Conservation (phyloP, 2,888 invertebrate genomes). For the Schrankia costaestrigalis region DNA sequence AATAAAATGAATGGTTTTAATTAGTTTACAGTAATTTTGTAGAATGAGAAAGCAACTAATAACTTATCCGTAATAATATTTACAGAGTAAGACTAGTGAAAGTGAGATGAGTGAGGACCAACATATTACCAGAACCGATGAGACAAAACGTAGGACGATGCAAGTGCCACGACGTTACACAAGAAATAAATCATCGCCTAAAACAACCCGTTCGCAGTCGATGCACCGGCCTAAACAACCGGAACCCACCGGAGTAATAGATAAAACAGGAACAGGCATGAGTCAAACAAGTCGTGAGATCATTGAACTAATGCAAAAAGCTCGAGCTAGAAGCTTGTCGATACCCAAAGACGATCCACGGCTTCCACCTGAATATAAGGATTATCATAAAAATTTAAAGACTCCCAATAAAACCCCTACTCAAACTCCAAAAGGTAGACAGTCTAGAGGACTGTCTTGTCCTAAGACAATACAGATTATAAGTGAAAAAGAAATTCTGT, state of each 20-base stretch:
- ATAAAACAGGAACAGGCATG: constrained; percentile 65
- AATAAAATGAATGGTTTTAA: constrained; percentile 39
- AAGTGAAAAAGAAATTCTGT: constrained; percentile 74
- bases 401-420: constrained; percentile 76
- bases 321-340: constrained; percentile 72
- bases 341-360: constrained; percentile 76
- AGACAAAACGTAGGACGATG: constrained; percentile 59
- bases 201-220: constrained; percentile 79
- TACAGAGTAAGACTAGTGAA: constrained; percentile 80
- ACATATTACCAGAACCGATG: constrained; percentile 42
- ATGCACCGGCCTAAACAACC: constrained; percentile 69
- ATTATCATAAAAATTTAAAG: constrained; percentile 69
- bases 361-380: constrained; percentile 56
- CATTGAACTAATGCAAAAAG: constrained; percentile 72
- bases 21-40: constrained; percentile 43
- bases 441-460: constrained; percentile 68
- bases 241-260: constrained; percentile 49
- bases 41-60: constrained; percentile 56
- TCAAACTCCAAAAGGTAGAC: constrained; percentile 45
- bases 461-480: constrained; percentile 78
- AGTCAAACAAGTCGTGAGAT: constrained; percentile 74
- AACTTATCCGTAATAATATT: constrained; percentile 62
- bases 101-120: constrained; percentile 80
- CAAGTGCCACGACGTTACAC: constrained; percentile 69
- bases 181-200: constrained; percentile 63